Percentiles rank a stretch among this genome's conserved stretches.
Conservation (phyloP, 2,797 vertebrate genomes). For the Diglossa cyanea region DNA sequence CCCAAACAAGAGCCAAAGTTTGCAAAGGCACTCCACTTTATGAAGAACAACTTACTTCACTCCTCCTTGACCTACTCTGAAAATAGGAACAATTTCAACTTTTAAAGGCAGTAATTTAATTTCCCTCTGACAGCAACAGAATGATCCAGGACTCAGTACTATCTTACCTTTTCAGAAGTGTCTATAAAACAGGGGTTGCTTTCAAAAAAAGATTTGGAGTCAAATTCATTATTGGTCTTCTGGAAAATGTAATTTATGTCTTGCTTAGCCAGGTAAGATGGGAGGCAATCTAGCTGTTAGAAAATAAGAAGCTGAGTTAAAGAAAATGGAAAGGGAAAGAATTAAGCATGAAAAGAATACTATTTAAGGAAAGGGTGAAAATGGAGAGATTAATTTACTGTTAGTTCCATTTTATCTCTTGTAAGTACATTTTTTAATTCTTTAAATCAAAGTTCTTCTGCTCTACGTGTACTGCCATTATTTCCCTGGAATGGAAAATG, state of each 20-base stretch:
- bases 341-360: slow-evolving; percentile 21
- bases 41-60: background rate
- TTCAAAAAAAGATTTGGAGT: background rate
- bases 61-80: background rate
- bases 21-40: background rate
- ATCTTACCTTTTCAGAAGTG: background rate
- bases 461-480: slow-evolving; percentile 15
- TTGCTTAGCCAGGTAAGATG: background rate
- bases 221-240: background rate
- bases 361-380: slow-evolving; percentile 33
- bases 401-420: slow-evolving; percentile 43
- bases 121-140: background rate
- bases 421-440: slow-evolving; percentile 33
- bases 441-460: slow-evolving; percentile 25
- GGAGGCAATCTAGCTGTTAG: background rate
- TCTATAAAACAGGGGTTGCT: background rate
- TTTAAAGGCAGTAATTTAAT: background rate
- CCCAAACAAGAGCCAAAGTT: background rate
- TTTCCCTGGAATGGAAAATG: slow-evolving; percentile 37
- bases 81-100: background rate
- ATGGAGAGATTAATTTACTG: slow-evolving; percentile 43
- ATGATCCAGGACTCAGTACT: background rate
- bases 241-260: slow-evolving; percentile 15
- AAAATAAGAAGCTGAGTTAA: slow-evolving; percentile 10
- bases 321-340: slow-evolving; percentile 1